phyloP scores from a whole-genome alignment of 2,113 vertebrate genomes.

The Choloepus hoffmanni region DNA sequence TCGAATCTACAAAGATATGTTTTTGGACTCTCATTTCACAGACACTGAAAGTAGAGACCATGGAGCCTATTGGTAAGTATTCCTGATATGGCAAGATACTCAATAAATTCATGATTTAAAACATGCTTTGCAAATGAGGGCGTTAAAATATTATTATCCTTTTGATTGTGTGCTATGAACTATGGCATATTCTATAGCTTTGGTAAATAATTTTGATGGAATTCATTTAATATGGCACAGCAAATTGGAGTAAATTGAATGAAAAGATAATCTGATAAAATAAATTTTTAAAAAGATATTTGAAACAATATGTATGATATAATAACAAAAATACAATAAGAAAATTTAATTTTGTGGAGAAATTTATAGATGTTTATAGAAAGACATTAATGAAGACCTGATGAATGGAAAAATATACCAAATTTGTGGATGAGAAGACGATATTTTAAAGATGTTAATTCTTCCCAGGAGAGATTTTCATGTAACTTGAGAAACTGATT shows the following conservation, averaged over 20 bases:
- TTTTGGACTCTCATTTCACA: conserved; percentile 95
- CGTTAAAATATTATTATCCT: neutral
- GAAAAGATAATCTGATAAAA: conserved; percentile 11
- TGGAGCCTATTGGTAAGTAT: conserved; percentile 92
- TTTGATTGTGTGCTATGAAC: neutral
- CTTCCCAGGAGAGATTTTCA: neutral
- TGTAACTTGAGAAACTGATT: conserved; percentile 50
- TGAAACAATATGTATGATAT: neutral
- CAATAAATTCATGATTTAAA: neutral
- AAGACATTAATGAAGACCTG: neutral
- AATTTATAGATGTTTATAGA: neutral
- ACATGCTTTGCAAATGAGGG: neutral
- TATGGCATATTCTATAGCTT: conserved; percentile 47
- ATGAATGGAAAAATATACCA: neutral
- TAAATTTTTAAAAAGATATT: neutral
- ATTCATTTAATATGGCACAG: conserved; percentile 2
- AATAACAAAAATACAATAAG: neutral
- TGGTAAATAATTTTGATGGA: neutral
- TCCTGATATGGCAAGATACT: neutral
- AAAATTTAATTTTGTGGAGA: neutral
- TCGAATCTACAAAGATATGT: conserved; percentile 97
- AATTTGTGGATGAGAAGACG: neutral
- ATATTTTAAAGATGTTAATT: conserved; percentile 46
- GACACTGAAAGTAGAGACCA: conserved; percentile 94
- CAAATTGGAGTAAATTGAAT: neutral